Base-by-base conservation (phyloP, 2,888 invertebrate species). In the Rotaria socialis region DNA sequence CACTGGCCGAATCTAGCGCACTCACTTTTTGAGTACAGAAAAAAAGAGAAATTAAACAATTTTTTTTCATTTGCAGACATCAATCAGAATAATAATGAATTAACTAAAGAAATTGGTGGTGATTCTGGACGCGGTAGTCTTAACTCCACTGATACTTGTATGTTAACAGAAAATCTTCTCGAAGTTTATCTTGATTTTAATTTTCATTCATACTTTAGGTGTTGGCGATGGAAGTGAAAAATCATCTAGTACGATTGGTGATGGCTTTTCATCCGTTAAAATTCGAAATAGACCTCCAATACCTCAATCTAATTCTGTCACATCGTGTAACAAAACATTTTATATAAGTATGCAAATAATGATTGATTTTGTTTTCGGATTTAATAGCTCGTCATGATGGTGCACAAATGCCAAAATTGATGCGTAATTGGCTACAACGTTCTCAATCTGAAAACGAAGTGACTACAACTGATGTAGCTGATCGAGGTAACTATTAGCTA, bases 91-190 rank as follows among this genome's bases (percentile, higher is more conserved):
- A 67, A 35, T 41, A 27, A 14, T 67, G 67, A 67, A 19, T 41
- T 41, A 35, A 6, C 7, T 19, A 67, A 27, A 67, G 67, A 80
- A 43, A 47, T n/a, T n/a, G 80, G 47, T 16, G 80, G 80, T 41
- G 80, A 80, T 80, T 80, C 80, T 24, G 80, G 80, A 80, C 80
- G 80, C 7, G 80, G 80, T 10, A 80, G 80, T 47, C 80, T 80
- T 7, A 80, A 80, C 47, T 80, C 80, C 14, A 80, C 80, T 6
- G 47, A 80, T n/a, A 47, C 43, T 47, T 80, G 80, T 80, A 80
- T 80, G 19, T 11, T n/a, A n/a, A 3, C 24, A 67, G 1, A 67
- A 35, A 3, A 67, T 35, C 10, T 60, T 27, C 0, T 8, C 8
- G 27, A 14, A 5, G 14, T n/a, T 27, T 60, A 7, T 24, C 6